Evolutionary conservation across 2,113 vertebrate genomes (phyloP).

Genomic region (Chrysochloris asiatica): DNA sequence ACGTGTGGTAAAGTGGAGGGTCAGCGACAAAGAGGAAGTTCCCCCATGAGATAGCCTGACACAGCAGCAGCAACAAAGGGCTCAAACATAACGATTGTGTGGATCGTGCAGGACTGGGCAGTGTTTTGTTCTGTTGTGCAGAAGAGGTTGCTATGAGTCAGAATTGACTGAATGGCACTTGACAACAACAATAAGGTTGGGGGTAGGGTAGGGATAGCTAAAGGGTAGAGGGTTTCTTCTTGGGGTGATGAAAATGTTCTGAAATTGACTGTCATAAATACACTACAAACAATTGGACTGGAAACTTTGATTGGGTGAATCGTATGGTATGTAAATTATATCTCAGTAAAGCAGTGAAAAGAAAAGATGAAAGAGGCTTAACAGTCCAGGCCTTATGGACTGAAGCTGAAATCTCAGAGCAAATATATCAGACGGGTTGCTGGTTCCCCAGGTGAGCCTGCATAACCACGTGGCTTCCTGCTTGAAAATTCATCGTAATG

Average conservation of each 20-base stretch:
- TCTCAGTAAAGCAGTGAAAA: not conserved
- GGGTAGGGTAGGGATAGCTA: not conserved
- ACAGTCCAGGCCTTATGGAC: not conserved
- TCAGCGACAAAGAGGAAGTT: too few species aligned
- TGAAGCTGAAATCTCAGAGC: not conserved
- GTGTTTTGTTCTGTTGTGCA: too few species aligned
- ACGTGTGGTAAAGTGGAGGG: too few species aligned
- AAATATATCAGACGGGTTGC: not conserved
- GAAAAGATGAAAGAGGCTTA: too few species aligned
- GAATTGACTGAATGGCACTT: too few species aligned
- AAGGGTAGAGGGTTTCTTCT: not conserved
- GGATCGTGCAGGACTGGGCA: too few species aligned
- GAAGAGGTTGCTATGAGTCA: too few species aligned
- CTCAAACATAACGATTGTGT: too few species aligned
- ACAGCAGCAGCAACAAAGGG: too few species aligned
- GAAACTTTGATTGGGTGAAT: not conserved
- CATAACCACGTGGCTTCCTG: not conserved
- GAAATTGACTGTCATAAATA: not conserved
- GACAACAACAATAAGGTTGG: too few species aligned
- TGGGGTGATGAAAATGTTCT: not conserved
- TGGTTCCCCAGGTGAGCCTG: fast-evolving
- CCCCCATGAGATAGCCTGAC: too few species aligned
- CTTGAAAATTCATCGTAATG: not conserved
- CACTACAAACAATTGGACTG: not conserved
- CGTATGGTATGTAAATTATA: not conserved